A percentile compares a stretch with the other conserved stretches of the same genome.
Evolutionary conservation across 2,797 vertebrate species (phyloP).

Genomic region (Otolemur crassicaudatus): DNA sequence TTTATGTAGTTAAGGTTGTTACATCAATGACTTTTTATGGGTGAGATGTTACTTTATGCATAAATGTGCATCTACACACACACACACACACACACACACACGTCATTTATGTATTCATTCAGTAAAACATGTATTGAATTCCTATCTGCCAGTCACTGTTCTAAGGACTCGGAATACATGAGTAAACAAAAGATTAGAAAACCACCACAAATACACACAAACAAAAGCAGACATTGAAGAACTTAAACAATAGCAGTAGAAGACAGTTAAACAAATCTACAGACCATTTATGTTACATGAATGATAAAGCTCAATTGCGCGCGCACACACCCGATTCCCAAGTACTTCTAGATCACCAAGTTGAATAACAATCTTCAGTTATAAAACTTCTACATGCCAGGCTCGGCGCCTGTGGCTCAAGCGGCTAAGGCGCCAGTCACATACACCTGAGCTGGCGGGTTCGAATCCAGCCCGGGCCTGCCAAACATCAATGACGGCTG

Average conservation of each 20-base stretch:
- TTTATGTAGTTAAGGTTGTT: background rate
- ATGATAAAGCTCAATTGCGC: background rate
- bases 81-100: background rate
- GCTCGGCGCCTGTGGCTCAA: too few species aligned
- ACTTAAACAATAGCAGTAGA: background rate
- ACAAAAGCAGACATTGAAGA: background rate
- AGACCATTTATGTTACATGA: background rate
- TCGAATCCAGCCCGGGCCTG: too few species aligned
- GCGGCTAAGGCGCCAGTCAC: too few species aligned
- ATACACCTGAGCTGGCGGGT: too few species aligned
- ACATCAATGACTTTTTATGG: background rate
- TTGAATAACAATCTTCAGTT: conserved; percentile 31
- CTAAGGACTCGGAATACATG: background rate
- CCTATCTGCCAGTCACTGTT: background rate
- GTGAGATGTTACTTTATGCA: background rate
- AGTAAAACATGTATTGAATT: conserved; percentile 4
- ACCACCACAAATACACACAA: background rate
- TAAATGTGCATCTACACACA: background rate
- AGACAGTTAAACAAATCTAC: background rate
- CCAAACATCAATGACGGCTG: too few species aligned
- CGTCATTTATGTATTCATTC: background rate
- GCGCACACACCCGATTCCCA: background rate
- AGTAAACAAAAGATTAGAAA: conserved; percentile 16
- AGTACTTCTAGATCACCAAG: conserved; percentile 24
- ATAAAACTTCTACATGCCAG: conserved; percentile 15